Percentiles rank a stretch among this genome's conserved stretches.
Evolutionary conservation across 1,140 invertebrate genomes (phyloP).

Genomic region (Papilio dardanus): DNA sequence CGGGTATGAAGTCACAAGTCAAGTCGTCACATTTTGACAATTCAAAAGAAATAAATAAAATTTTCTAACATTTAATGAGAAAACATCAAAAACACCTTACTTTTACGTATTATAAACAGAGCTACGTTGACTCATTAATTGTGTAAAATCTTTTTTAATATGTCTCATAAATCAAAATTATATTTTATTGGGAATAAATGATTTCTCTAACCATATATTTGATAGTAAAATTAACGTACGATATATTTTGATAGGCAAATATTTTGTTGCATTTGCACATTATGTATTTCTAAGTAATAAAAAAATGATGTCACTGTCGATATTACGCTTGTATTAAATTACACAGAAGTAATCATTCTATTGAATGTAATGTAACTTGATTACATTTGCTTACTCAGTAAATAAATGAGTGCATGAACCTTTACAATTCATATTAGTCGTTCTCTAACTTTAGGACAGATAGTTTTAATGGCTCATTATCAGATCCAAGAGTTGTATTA

Average conservation of each 20-base stretch:
- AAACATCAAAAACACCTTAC: too few species aligned
- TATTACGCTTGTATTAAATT: neutral
- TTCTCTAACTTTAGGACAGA: neutral
- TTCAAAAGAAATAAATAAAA: too few species aligned
- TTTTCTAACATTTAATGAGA: too few species aligned
- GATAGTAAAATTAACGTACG: too few species aligned
- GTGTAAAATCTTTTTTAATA: too few species aligned
- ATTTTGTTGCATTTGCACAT: neutral
- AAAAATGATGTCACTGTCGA: neutral
- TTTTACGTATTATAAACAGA: too few species aligned
- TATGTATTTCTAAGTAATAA: neutral
- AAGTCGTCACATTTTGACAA: too few species aligned
- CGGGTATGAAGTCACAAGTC: too few species aligned
- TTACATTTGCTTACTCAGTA: slow-evolving; percentile 4
- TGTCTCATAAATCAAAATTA: too few species aligned
- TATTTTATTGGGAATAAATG: too few species aligned
- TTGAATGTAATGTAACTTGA: slow-evolving; percentile 1
- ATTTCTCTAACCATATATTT: too few species aligned
- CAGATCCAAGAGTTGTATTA: slow-evolving; percentile 84
- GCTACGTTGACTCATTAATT: too few species aligned
- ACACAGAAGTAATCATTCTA: slow-evolving; percentile 5
- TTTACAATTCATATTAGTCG: neutral
- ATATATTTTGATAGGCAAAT: neutral
- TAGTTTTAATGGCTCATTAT: slow-evolving; percentile 47
- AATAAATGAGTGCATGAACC: neutral